Evolutionary conservation across 2,888 invertebrate genomes (phyloP), one percentile per base, ranked within the genome.

Genomic region (Ennomos quercinarius): DNA sequence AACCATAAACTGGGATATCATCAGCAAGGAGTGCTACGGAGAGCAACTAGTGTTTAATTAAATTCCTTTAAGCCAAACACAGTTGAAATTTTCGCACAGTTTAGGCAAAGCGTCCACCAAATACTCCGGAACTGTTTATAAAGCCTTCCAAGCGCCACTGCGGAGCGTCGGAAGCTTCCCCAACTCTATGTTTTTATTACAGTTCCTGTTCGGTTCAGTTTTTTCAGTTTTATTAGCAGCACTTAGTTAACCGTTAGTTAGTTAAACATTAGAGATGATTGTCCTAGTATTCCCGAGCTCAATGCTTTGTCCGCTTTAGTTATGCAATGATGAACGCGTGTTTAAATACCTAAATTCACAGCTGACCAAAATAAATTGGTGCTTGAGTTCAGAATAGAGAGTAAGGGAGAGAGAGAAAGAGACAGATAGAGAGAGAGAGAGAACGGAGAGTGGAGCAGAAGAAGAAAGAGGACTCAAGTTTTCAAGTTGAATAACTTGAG

Each of bases 91-190:
- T 48, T 10, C 41, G 9, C 10, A 9, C 37, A 34, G 12, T 45
- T 45, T 35, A 27, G 27, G 27, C 27, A 27, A 27, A 27, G 27
- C 27, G 27, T 27, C 27, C 27, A 45, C 17, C 49, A 6, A 50
- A 51, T 46, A 9, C 42, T 12, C 46, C 51, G 46, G 46, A 50
- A 41, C 50, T 51, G 51, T 57, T 57, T 40, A 46, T 6, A 46
- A 41, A 57, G 57, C 57, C 37, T 37, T 51, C 44, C 40, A 27
- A 45, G 39, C 49, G 44, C 12, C 17, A 9, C 37, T 6, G n/a
- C 11, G 10, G 37, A 5, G 43, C 10, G 43, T 45, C 37, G 47
- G 52, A 57, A 51, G 42, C 52, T 45, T 8, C n/a, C 37, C 13
- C 12, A 42, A 44, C 39, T 51, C 37, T 3, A 50, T 51, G 46